Evolutionary conservation across 2,888 invertebrate genomes (phyloP).

Genomic region (Phymatocera aterrima): DNA sequence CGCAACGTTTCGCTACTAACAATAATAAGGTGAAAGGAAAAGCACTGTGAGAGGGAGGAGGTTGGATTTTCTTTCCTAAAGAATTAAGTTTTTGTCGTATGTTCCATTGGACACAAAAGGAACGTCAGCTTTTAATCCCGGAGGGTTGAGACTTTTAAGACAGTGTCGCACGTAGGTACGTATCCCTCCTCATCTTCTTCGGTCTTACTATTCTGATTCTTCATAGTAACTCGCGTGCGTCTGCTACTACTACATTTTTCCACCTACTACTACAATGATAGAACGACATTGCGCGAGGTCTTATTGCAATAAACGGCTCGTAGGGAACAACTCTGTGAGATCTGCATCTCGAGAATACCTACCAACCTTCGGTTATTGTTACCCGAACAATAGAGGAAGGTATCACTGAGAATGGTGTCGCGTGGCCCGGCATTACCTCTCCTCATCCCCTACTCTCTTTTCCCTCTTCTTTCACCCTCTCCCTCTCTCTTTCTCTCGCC

Average conservation of each 20-base stretch:
- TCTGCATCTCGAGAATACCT: conserved; percentile 32
- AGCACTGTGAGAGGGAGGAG: background rate
- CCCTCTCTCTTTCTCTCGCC: conserved; percentile 3
- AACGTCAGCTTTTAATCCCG: background rate
- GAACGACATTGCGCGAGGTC: background rate
- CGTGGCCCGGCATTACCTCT: conserved; percentile 34
- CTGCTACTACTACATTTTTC: background rate
- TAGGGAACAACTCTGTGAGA: conserved; percentile 29
- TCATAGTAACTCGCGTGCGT: background rate
- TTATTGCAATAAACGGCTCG: conserved; percentile 39
- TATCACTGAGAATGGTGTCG: conserved; percentile 22
- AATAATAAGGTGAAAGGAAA: background rate
- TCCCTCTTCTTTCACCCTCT: background rate
- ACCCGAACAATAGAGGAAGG: conserved; percentile 14
- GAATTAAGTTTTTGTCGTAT: conserved; percentile 18
- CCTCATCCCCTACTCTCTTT: no score
- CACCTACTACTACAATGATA: background rate
- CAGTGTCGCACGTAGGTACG: background rate
- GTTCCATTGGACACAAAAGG: conserved; percentile 20
- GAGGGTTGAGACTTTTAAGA: background rate
- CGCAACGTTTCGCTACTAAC: background rate
- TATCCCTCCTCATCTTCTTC: no score
- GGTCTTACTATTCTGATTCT: background rate
- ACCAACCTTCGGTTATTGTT: conserved; percentile 34
- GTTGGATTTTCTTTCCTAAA: conserved; percentile 6